Percentiles rank a stretch among this genome's conserved stretches.
phyloP scores from a whole-genome alignment of 1,140 invertebrate species.

The Hyles vespertilio region DNA sequence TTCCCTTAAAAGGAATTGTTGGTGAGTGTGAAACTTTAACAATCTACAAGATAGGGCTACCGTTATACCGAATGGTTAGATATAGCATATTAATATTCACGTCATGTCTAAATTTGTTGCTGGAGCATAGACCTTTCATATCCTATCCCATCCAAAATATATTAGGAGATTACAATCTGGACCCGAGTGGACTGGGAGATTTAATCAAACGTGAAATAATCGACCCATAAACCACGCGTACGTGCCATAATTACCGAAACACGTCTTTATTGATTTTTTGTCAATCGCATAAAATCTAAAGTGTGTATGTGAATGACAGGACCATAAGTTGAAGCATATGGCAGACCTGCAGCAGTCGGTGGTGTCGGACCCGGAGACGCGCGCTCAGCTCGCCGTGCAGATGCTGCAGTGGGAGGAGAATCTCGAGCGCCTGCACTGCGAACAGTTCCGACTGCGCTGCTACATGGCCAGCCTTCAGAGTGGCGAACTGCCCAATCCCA shows the following conservation, averaged over 20 bases:
- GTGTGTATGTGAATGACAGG: conserved; percentile 76
- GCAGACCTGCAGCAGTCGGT: conserved; percentile 97
- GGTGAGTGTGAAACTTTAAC: too few relatives aligned
- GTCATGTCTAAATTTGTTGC: conserved; percentile 19
- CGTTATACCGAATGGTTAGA: conserved; percentile 44
- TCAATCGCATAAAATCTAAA: too few relatives aligned
- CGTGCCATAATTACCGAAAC: too few relatives aligned
- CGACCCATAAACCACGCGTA: too few relatives aligned
- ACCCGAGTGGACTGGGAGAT: neutral
- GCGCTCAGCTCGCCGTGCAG: conserved; percentile 93
- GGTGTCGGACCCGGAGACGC: conserved; percentile 92
- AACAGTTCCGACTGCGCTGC: conserved; percentile 96
- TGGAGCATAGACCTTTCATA: too few relatives aligned
- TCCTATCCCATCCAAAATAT: conserved; percentile 5
- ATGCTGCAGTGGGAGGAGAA: conserved; percentile 98
- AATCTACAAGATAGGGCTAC: neutral
- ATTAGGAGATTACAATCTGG: conserved; percentile 6
- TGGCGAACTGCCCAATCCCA: conserved; percentile 97
- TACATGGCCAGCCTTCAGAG: conserved; percentile 98
- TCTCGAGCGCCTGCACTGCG: conserved; percentile 95
- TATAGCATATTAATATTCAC: conserved; percentile 64
- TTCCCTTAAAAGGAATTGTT: too few relatives aligned
- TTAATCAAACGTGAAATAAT: too few relatives aligned
- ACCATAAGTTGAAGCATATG: conserved; percentile 98
- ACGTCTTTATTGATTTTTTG: too few relatives aligned